These are phyloP conservation scores for Semotilus atromaculatus DNA, from an alignment of 2,797 vertebrate genomes.

Conservation along the genomic window DNA sequence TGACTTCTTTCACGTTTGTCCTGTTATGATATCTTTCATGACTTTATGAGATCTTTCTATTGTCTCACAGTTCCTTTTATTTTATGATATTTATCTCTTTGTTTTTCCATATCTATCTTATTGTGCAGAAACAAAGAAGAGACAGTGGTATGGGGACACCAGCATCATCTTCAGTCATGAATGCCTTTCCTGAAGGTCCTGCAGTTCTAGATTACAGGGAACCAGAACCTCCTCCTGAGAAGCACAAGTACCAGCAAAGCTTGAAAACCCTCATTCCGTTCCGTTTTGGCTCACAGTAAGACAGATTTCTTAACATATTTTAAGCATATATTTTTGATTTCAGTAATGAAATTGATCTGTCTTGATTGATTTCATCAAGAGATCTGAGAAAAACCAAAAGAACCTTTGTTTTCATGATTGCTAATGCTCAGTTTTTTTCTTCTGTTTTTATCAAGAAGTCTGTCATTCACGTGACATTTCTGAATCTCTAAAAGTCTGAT, in stretches of 20 bases:
- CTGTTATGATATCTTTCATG: not conserved
- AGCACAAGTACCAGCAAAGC: conserved; percentile 70
- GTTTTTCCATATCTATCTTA: not conserved
- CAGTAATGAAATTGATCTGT: not conserved
- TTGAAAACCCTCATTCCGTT: conserved; percentile 74
- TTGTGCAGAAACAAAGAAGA: conserved; percentile 49
- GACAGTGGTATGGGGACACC: not conserved
- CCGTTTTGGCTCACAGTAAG: conserved; percentile 71
- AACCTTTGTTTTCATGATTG: not conserved
- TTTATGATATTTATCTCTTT: not conserved
- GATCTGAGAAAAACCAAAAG: not conserved
- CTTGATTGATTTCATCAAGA: not conserved
- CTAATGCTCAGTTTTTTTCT: not conserved
- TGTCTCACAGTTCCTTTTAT: not conserved
- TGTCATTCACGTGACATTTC: not conserved
- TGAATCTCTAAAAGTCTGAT: not conserved
- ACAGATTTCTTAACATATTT: not conserved
- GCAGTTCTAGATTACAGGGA: conserved; percentile 44
- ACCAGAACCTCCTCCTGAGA: conserved; percentile 24
- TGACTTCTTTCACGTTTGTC: not conserved
- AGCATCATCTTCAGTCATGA: conserved; percentile 5
- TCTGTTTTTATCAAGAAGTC: not conserved
- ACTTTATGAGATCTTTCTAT: not conserved
- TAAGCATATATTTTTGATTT: not conserved
- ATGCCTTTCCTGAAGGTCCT: conserved; percentile 44